Base-by-base conservation (phyloP, 1,140 invertebrate genomes). In the Aphis gossypii region DNA sequence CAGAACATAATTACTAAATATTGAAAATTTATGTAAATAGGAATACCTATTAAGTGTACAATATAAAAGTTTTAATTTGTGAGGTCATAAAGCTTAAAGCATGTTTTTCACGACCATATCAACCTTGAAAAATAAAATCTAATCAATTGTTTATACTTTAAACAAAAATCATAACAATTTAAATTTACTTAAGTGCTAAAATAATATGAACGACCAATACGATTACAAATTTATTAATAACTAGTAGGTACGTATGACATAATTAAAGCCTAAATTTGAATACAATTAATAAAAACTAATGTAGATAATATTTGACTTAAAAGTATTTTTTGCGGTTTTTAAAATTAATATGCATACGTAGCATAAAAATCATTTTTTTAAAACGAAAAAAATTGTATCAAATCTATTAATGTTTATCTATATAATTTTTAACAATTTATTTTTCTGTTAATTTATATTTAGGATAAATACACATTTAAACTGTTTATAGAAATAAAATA, bases 111-210 rank as follows among this genome's bases (percentile, higher is more conserved):
- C 44, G 91, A 76, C 83, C 76, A 92, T 48, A 48, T 11, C 41
- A 38, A 38, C 91, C 76, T 92, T 92, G 68, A 51, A 30, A 92
- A 83, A 83, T 46, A 92, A 92, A 92, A 92, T 25, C 21, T 41
- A 91, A 91, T 76, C 41, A 91, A 91, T 76, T 48, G 8, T n/a
- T 90, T 30, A 56, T 54, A 41, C 35, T 89, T 89, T 56, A 18
- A 41, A 89, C 38, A 89, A 23, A 76, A 44, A 46, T 25, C 3
- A 86, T 30, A 51, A 51, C 30, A 88, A 51, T 54, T 51, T 11
- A 20, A 51, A 54, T 44, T 21, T 23, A 46, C n/a, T 51, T 11
- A 35, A 87, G n/a, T 48, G 5, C 30, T 21, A 51, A 38, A 48
- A 48, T 30, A 48, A 46, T 25, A 48, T n/a, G 30, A n/a, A 46